Evolutionary conservation across 2,797 vertebrate species (phyloP), one percentile per base, ranked within the genome.

Genomic region (Loriculus beryllinus): DNA sequence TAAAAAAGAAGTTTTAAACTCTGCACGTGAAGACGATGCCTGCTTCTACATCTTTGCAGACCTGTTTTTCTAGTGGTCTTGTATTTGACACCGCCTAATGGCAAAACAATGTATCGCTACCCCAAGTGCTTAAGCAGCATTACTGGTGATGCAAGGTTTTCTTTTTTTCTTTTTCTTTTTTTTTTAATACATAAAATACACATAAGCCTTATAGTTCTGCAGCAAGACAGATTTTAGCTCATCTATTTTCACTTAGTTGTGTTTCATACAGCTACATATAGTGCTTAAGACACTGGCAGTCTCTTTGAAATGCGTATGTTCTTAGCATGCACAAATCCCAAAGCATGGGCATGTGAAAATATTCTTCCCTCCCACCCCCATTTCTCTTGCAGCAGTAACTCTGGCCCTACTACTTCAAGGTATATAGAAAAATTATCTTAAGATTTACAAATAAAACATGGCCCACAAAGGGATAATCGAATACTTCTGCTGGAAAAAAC

Each of bases 251-350:
- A 91, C 68, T 45, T 86, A 71, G 29, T 80, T 93, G 82, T 89
- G 62, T 85, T 96, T 95, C 19, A 11, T 78, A 88, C 75, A 94
- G 94, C 95, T 94, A 92, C 90, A 95, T 72, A 75, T 64, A 86
- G 82, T 4, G 2, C 72, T 88, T 83, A 82, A 90, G 82, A 94
- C 54, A 68, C n/a, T 1, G 28, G 60, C 72, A 96, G 93, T 51
- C 59, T 64, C 52, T 74, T 54, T 52, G 80, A 92, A 65, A 93
- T 64, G 77, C 14, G 0, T 59, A 51, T 23, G 89, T 85, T 89
- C 60, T 77, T 37, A 90, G 64, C 3, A 19, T 78, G 94, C 87
- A 92, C 72, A 77, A 78, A 62, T 67, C 60, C 69, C 86, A 91
- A 89, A 63, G 10, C 0, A 0, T 26, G 67, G 79, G 40, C 77